Base-by-base conservation (phyloP, 2,797 vertebrate species). In the Semotilus atromaculatus region DNA sequence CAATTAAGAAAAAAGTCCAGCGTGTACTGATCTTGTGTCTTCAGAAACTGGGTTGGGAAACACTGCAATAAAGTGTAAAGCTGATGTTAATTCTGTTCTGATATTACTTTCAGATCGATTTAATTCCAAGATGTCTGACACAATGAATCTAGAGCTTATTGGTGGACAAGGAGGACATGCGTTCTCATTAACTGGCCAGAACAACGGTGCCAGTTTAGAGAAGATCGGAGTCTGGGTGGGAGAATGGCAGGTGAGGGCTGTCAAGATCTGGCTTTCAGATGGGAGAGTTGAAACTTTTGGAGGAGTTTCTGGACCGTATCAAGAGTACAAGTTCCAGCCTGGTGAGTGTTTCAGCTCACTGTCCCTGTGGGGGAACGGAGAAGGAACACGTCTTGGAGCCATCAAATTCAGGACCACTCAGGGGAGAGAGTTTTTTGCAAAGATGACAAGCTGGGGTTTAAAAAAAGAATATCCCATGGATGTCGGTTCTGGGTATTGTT, bases 181-280 rank as follows among this genome's bases (percentile, higher is more conserved):
- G n/a, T n/a, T n/a, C n/a, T n/a, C n/a, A n/a, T n/a, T n/a, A n/a
- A 62, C 26, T 31, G 86, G 84, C 11, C 36, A 0, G 3, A 2
- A 29, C 0, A 89, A 84, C 38, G 86, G 86, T 77, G 84, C 89
- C 62, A 76, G 21, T 7, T n/a, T 90, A 62, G 40, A 55, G 34
- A 89, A 85, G 85, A 78, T 90, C 9, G 66, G 74, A 29, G 88
- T 89, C 2, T 89, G 88, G 89, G 85, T 72, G 0, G 77, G 76
- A 11, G 85, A 13, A 13, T 87, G 45, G 83, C 87, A 88, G 83
- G 53, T 89, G 29, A 89, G 77, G 45, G 55, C 43, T 4, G 48
- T 89, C 1, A 73, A 36, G 53, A 60, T 73, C 19, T 88, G 84
- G 82, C 85, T 88, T 9, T 74, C 76, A n/a, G 82, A 88, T 23